Percentiles rank a stretch among this genome's conserved stretches.
These are phyloP conservation scores for Hippopotamus amphibius DNA, from an alignment of 2,113 vertebrate species.

Conservation along the genomic window DNA sequence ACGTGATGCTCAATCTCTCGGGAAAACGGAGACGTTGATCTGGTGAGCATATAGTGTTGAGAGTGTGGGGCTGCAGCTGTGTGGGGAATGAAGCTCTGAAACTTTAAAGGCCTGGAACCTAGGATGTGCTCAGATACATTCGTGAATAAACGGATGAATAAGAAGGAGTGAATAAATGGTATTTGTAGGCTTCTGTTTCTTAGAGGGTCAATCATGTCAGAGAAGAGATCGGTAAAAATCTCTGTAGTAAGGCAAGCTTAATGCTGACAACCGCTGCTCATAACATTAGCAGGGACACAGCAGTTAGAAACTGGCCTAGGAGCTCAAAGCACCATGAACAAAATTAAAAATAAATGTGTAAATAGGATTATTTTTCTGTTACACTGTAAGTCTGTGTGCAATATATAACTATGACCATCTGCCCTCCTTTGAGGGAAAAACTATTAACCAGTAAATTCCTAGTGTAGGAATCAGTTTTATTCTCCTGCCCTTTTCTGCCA, in stretches of 20 bases:
- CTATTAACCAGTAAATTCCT: slow-evolving; percentile 12
- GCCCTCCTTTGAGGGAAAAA: not conserved
- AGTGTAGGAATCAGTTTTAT: not conserved
- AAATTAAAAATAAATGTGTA: slow-evolving; percentile 41
- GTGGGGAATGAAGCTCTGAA: not conserved
- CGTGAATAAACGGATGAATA: slow-evolving; percentile 7
- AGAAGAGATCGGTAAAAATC: not conserved
- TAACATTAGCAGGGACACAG: not conserved
- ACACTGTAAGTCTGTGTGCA: not conserved
- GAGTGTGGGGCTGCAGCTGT: no score
- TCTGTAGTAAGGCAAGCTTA: not conserved
- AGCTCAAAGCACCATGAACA: not conserved
- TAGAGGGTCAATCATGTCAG: not conserved
- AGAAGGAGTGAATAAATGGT: not conserved
- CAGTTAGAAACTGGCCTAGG: not conserved
- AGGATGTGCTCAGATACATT: not conserved
- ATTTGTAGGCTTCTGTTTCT: not conserved
- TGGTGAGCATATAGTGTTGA: not conserved
- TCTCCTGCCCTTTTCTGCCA: not conserved
- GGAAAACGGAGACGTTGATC: not conserved
- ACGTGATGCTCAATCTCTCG: not conserved
- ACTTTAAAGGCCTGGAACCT: not conserved
- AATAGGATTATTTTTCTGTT: not conserved
- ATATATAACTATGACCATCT: slow-evolving; percentile 18
- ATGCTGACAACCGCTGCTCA: not conserved